Conservation (phyloP, 2,797 vertebrate genomes). For the Eutrigla gurnardus region DNA sequence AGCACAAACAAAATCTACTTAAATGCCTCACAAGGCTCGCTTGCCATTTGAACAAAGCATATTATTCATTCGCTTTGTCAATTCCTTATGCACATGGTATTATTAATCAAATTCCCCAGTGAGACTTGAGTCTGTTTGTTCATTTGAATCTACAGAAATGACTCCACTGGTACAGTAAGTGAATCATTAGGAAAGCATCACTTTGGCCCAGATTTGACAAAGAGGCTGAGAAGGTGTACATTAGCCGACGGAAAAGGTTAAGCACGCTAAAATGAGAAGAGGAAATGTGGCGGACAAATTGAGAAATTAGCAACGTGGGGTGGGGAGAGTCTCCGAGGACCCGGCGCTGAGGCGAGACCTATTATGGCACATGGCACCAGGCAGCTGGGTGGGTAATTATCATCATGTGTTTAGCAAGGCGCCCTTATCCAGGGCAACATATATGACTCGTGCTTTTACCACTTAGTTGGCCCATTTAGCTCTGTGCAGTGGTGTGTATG, state of each 20-base stretch:
- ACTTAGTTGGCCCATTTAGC: slow-evolving; percentile 77
- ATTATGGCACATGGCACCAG: slow-evolving; percentile 83
- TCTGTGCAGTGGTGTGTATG: slow-evolving; percentile 13
- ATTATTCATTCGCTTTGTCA: slow-evolving; percentile 74
- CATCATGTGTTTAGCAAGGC: slow-evolving; percentile 82
- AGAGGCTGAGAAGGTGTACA: slow-evolving; percentile 73
- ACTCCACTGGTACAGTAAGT: slow-evolving; percentile 55
- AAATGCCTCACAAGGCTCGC: slow-evolving; percentile 68
- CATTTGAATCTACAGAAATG: slow-evolving; percentile 67
- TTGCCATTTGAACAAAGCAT: slow-evolving; percentile 67
- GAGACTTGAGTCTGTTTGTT: slow-evolving; percentile 72
- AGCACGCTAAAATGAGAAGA: slow-evolving; percentile 71
- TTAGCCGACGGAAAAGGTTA: slow-evolving; percentile 80
- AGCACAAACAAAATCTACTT: slow-evolving; percentile 74
- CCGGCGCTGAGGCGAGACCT: slow-evolving; percentile 78
- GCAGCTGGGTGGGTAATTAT: slow-evolving; percentile 86
- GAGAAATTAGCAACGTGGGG: slow-evolving; percentile 84
- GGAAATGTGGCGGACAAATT: slow-evolving; percentile 82
- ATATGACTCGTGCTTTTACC: slow-evolving; percentile 75
- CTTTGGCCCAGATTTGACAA: slow-evolving; percentile 80
- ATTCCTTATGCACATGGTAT: slow-evolving; percentile 71
- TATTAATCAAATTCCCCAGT: slow-evolving; percentile 73
- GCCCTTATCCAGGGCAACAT: slow-evolving; percentile 77
- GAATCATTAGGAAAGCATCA: slow-evolving; percentile 77
- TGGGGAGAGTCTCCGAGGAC: slow-evolving; percentile 80